Percentiles rank a stretch among this genome's conserved stretches.
These are phyloP conservation scores for Nezara viridula DNA, from an alignment of 2,888 invertebrate species.

Conservation along the genomic window DNA sequence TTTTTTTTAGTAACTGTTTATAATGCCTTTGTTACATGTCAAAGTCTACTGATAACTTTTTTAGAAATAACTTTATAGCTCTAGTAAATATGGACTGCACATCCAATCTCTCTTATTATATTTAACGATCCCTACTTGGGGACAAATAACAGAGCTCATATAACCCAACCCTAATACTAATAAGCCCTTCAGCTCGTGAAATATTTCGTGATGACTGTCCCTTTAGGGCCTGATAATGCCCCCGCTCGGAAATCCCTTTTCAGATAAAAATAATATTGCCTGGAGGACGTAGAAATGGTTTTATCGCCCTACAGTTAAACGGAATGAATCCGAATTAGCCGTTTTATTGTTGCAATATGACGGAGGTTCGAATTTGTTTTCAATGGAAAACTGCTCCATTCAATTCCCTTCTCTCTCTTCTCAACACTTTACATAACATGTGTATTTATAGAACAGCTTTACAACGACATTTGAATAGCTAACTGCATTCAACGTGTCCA, in stretches of 20 bases:
- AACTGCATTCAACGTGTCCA: too few species aligned
- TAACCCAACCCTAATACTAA: neutral
- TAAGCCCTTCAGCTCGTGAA: neutral
- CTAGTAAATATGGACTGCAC: neutral
- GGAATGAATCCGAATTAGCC: conserved; percentile 33
- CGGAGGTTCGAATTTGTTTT: neutral
- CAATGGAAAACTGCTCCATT: neutral
- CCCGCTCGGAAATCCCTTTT: neutral
- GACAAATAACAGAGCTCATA: neutral
- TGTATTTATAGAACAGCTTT: neutral
- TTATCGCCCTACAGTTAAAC: neutral
- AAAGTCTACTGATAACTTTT: neutral
- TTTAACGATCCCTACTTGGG: neutral
- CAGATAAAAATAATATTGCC: conserved; percentile 32
- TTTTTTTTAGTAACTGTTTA: neutral
- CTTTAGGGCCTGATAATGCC: neutral
- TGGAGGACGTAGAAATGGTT: neutral
- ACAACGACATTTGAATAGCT: neutral
- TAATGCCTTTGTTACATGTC: neutral
- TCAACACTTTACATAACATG: neutral
- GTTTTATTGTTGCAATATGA: neutral
- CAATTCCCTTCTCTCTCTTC: neutral
- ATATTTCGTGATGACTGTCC: conserved; percentile 27
- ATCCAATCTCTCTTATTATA: neutral
- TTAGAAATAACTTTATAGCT: neutral